Conservation (phyloP, 2,113 vertebrate species). For the Phalacrocorax aristotelis region DNA sequence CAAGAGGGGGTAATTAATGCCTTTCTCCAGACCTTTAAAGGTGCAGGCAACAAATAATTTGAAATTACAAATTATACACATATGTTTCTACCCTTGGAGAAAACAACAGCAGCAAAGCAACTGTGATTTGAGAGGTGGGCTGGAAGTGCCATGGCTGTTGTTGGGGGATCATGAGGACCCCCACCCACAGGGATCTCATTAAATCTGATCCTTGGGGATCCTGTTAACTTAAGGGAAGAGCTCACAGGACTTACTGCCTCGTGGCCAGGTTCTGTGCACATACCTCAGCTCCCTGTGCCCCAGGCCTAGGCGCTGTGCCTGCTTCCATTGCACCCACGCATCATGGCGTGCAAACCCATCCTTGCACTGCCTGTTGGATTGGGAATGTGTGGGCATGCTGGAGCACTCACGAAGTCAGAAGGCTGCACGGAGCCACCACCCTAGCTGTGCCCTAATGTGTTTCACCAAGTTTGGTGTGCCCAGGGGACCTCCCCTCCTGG, state of each 20-base stretch:
- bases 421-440: neutral
- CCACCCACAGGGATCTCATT: fast-evolving
- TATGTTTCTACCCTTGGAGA: neutral
- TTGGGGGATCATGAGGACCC: neutral
- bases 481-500: neutral
- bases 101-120: fast-evolving
- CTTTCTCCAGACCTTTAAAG: neutral
- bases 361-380: fast-evolving
- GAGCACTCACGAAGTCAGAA: neutral
- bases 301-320: fast-evolving
- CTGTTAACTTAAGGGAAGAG: neutral
- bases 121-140: neutral
- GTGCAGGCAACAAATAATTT: no score
- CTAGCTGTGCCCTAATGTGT: neutral
- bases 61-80: fast-evolving
- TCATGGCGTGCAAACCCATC: neutral
- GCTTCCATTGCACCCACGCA: fast-evolving
- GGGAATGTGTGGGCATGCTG: neutral
- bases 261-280: fast-evolving
- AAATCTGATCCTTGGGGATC: neutral
- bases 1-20: neutral
- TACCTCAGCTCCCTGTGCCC: neutral
- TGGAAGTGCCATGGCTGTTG: fast-evolving
- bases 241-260: fast-evolving
- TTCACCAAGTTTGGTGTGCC: neutral